Evolutionary conservation across 2,888 invertebrate genomes (phyloP).

Genomic region (Oxytorus armatus): DNA sequence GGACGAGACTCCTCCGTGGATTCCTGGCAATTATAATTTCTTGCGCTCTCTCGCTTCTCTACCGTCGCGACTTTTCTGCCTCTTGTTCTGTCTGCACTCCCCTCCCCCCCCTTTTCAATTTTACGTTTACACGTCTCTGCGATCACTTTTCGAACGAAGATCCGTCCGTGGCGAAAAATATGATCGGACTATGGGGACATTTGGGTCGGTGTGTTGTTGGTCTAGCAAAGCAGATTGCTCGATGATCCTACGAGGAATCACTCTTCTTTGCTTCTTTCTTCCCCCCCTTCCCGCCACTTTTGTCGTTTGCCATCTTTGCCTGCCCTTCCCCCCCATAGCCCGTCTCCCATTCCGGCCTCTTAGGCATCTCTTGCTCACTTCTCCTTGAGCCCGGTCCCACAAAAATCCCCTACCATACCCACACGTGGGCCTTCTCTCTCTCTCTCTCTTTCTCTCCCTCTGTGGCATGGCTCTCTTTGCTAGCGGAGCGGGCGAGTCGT

Average conservation of each 20-base stretch:
- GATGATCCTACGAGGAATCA: background rate
- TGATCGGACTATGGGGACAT: slow-evolving; percentile 39
- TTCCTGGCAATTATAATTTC: slow-evolving; percentile 79
- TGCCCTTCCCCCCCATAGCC: slow-evolving; percentile 1
- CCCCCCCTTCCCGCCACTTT: background rate
- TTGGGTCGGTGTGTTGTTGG: slow-evolving; percentile 39
- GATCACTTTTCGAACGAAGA: slow-evolving; percentile 20
- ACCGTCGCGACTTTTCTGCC: slow-evolving; percentile 11
- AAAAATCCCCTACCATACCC: slow-evolving; percentile 28
- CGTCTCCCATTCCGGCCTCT: background rate
- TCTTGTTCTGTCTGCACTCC: slow-evolving; percentile 1
- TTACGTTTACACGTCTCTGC: slow-evolving; percentile 3
- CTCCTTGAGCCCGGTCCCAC: background rate
- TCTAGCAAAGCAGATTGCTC: slow-evolving; percentile 16
- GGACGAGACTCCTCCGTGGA: slow-evolving; percentile 53
- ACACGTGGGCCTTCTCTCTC: slow-evolving; percentile 40
- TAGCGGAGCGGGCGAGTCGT: slow-evolving; percentile 70
- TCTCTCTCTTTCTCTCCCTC: too few relatives aligned
- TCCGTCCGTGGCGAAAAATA: slow-evolving; percentile 28
- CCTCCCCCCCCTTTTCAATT: background rate
- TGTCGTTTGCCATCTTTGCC: background rate
- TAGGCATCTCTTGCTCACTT: background rate
- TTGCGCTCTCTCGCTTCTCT: slow-evolving; percentile 68
- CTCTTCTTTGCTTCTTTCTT: slow-evolving; percentile 16
- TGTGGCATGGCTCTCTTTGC: slow-evolving; percentile 54